A percentile compares a stretch with the other conserved stretches of the same genome.
These are phyloP conservation scores for Heliconius hermathena DNA, from an alignment of 1,140 invertebrate species.

Conservation along the genomic window DNA sequence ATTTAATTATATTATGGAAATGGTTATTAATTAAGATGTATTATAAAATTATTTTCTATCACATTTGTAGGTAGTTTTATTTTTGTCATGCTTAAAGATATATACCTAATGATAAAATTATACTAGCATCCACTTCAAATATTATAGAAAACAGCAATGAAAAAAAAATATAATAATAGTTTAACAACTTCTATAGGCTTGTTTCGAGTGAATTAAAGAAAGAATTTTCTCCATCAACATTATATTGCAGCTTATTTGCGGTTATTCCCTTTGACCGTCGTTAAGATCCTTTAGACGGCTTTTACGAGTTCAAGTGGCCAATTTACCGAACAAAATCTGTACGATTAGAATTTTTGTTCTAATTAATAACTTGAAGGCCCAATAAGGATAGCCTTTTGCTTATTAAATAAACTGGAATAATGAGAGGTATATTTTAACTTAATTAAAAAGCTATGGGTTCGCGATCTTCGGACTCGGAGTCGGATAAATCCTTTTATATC, in stretches of 20 bases:
- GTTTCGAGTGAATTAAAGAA: slow-evolving; percentile 78
- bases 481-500: slow-evolving; percentile 1
- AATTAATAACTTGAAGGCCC: slow-evolving; percentile 73
- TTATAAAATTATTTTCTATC: too few relatives aligned
- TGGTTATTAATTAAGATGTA: too few relatives aligned
- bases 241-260: slow-evolving; percentile 80
- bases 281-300: slow-evolving; percentile 79
- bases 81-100: too few relatives aligned
- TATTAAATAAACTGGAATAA: slow-evolving; percentile 70
- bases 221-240: slow-evolving; percentile 73
- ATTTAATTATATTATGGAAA: not conserved
- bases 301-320: slow-evolving; percentile 80
- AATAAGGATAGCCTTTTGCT: slow-evolving; percentile 60
- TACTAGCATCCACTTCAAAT: too few relatives aligned
- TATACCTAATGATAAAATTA: too few relatives aligned
- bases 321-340: slow-evolving; percentile 79
- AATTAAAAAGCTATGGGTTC: slow-evolving; percentile 42
- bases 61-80: too few relatives aligned
- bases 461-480: not conserved
- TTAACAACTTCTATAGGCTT: slow-evolving; percentile 63
- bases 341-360: slow-evolving; percentile 79
- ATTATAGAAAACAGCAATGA: too few relatives aligned
- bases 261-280: slow-evolving; percentile 82
- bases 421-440: slow-evolving; percentile 52
- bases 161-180: slow-evolving; percentile 59